A percentile compares a stretch with the other conserved stretches of the same genome.
These are phyloP conservation scores for Nephila pilipes DNA, from an alignment of 1,140 invertebrate genomes.

Conservation along the genomic window DNA sequence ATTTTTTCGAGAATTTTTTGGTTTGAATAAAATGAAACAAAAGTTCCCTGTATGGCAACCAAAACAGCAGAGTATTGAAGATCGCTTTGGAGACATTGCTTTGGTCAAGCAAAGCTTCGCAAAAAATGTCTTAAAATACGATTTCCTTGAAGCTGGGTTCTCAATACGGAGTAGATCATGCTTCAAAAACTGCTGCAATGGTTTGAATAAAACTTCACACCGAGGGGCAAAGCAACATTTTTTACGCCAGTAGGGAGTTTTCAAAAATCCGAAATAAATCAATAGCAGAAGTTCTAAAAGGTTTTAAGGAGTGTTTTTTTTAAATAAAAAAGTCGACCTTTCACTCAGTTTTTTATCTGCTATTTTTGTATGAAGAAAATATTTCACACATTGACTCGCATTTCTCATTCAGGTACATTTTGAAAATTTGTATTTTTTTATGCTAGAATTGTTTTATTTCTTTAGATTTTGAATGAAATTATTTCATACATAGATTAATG, in stretches of 20 bases:
- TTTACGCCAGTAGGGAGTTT: not conserved
- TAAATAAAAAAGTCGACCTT: not conserved
- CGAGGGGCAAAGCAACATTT: conserved; percentile 20
- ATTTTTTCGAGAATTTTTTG: not conserved
- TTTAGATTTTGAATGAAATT: no score
- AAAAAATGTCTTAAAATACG: conserved; percentile 2
- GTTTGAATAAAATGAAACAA: not conserved
- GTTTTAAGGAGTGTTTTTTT: not conserved
- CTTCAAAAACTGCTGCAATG: conserved; percentile 25
- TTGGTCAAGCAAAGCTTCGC: not conserved
- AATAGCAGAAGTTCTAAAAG: not conserved
- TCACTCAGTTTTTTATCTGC: not conserved
- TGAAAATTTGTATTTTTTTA: no score
- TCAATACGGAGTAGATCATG: conserved; percentile 25
- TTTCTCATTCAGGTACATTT: no score
- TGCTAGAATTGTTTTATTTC: no score
- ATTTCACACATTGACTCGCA: no score
- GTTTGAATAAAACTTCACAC: conserved; percentile 35
- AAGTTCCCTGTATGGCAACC: not conserved
- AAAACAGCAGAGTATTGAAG: not conserved
- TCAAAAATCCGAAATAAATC: not conserved
- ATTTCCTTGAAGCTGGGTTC: not conserved
- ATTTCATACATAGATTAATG: no score
- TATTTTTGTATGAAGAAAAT: no score
- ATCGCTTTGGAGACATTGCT: not conserved